Evolutionary conservation across 2,797 vertebrate species (phyloP).

Genomic region (Cephalopachus bancanus): DNA sequence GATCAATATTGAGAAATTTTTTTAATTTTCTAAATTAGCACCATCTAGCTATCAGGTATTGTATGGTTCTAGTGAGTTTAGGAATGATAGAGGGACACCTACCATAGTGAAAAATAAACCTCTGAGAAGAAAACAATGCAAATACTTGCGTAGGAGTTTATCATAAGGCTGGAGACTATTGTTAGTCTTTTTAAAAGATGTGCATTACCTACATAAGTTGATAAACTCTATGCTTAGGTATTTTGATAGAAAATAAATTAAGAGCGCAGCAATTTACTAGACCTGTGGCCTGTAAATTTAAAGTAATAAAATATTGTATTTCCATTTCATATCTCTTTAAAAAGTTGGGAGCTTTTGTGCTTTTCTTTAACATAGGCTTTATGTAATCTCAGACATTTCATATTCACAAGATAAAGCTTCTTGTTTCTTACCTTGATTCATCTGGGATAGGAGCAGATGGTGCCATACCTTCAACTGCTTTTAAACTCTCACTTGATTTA

Average conservation of each 20-base stretch:
- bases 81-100: no score
- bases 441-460: constrained; percentile 31
- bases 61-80: no score
- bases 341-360: neutral
- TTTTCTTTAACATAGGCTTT: neutral
- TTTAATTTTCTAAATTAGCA: no score
- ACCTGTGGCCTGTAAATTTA: neutral
- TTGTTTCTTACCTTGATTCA: neutral
- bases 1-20: neutral
- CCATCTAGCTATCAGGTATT: no score
- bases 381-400: neutral
- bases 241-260: neutral
- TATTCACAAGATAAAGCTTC: neutral
- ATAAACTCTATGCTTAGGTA: neutral
- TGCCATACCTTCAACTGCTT: constrained; percentile 15
- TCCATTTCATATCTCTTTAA: neutral
- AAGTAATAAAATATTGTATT: neutral
- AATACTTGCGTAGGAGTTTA: neutral
- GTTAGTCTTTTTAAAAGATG: neutral
- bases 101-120: neutral
- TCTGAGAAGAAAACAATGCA: neutral
- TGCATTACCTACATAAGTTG: neutral
- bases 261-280: neutral
- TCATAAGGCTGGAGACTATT: neutral
- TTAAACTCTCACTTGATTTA: constrained; percentile 60